These are phyloP conservation scores for Spatulosminthurus flaviceps DNA, from an alignment of 2,888 invertebrate genomes.

Conservation along the genomic window DNA sequence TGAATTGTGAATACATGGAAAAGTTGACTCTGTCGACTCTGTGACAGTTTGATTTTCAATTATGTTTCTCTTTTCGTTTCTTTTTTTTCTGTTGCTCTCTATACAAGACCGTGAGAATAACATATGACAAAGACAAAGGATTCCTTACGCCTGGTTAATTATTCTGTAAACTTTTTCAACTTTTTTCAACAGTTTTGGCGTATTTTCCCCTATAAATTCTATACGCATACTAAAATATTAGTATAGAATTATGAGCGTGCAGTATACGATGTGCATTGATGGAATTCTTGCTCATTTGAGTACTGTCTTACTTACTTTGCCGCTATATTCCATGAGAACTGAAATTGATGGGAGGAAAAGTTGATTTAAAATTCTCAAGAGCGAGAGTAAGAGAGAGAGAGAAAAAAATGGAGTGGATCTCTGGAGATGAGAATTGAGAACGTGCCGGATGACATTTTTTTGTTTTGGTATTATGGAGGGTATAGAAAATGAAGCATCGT, in stretches of 20 bases:
- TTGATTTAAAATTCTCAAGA: conserved; percentile 22
- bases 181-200: not conserved
- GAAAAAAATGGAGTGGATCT: conserved; percentile 19
- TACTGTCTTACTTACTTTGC: not conserved
- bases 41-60: conserved; percentile 26
- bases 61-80: not conserved
- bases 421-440: conserved; percentile 42
- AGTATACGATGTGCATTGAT: no score
- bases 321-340: not conserved
- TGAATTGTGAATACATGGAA: conserved; percentile 3
- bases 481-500: no score
- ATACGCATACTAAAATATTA: no score
- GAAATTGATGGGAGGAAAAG: conserved; percentile 37
- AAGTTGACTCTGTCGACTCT: not conserved
- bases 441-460: conserved; percentile 37
- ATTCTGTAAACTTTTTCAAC: not conserved
- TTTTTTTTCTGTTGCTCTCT: not conserved
- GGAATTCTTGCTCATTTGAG: conserved; percentile 9
- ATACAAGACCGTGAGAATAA: not conserved
- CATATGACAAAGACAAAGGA: not conserved
- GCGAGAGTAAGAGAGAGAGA: not conserved
- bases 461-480: not conserved
- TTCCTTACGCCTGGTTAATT: not conserved
- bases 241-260: no score
- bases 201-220: not conserved